Conservation (phyloP, 2,797 vertebrate species). For the Dallia pectoralis region DNA sequence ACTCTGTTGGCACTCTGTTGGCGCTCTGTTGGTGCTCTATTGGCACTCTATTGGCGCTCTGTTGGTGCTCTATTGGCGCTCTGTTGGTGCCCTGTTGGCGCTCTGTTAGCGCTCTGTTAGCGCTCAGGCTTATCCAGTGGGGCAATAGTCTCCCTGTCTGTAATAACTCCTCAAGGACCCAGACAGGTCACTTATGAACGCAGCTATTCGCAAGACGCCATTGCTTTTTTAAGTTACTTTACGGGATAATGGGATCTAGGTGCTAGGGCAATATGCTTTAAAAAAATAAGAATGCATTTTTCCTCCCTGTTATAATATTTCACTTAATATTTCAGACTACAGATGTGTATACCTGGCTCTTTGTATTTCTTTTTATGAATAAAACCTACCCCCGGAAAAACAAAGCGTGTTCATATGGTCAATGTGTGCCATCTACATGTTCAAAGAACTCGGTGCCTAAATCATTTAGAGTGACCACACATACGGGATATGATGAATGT, state of each 20-base stretch:
- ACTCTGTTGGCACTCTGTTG: background rate
- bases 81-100: background rate
- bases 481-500: background rate
- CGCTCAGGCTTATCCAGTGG: background rate
- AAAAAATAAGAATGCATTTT: background rate
- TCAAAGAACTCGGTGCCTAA: background rate
- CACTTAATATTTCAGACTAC: background rate
- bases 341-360: background rate
- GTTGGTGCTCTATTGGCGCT: too few species aligned
- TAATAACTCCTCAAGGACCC: constrained; percentile 2
- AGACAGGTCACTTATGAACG: constrained; percentile 10
- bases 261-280: background rate
- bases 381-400: too few species aligned
- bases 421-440: background rate
- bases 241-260: background rate
- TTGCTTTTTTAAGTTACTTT: background rate
- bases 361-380: too few species aligned
- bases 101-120: background rate
- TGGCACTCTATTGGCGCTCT: background rate
- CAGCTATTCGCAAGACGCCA: background rate
- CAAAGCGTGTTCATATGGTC: background rate
- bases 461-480: background rate
- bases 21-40: background rate
- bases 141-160: background rate
- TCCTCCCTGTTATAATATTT: background rate